phyloP scores from a whole-genome alignment of 2,797 vertebrate species.

The Hypotaenidia philippensis region DNA sequence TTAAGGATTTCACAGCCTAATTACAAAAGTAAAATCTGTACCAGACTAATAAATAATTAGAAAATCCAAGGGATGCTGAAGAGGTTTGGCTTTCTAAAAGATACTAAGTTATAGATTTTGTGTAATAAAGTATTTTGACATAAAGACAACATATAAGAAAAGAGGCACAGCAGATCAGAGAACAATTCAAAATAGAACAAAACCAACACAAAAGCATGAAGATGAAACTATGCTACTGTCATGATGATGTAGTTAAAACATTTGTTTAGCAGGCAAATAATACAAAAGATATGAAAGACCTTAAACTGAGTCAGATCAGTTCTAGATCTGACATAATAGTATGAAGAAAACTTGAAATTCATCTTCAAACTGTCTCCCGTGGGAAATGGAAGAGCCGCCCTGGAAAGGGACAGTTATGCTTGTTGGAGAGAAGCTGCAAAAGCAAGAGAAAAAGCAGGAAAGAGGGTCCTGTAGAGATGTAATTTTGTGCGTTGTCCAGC shows the following conservation, averaged over 20 bases:
- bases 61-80: background rate
- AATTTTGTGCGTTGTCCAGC: too few species aligned
- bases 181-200: background rate
- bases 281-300: background rate
- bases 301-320: background rate
- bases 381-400: too few species aligned
- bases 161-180: background rate
- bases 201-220: background rate
- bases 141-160: background rate
- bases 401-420: too few species aligned
- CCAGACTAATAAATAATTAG: background rate
- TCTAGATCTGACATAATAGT: background rate
- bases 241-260: background rate
- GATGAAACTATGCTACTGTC: background rate
- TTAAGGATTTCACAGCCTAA: background rate
- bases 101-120: background rate
- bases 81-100: background rate
- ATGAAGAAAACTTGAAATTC: background rate
- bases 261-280: background rate
- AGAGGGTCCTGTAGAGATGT: too few species aligned
- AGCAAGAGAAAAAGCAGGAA: too few species aligned
- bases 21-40: background rate
- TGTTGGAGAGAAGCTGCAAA: too few species aligned
- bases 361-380: background rate
- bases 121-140: background rate